Evolutionary conservation across 2,888 invertebrate genomes (phyloP).

Genomic region (Eristalinus aeneus): DNA sequence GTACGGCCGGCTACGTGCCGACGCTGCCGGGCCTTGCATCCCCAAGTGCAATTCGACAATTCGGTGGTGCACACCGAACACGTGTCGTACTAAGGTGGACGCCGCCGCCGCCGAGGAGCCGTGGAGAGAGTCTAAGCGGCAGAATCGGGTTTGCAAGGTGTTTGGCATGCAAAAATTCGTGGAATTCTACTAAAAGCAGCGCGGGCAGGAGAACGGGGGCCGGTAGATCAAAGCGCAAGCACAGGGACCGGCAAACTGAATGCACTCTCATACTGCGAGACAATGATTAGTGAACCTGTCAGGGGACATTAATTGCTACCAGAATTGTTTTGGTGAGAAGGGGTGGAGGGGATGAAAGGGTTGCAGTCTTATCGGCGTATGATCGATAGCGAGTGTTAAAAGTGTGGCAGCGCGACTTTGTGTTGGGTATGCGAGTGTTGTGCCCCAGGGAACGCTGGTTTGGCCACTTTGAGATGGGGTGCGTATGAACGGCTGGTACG

Average conservation of each 20-base stretch:
- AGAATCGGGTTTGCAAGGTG: constrained; percentile 46
- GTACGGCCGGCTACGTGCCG: constrained; percentile 4
- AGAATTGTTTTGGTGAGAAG: constrained; percentile 8
- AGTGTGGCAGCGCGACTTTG: constrained; percentile 33
- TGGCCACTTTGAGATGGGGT: not conserved
- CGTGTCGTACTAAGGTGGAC: constrained; percentile 47
- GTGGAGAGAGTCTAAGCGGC: not conserved
- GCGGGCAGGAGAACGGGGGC: not conserved
- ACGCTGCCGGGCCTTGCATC: constrained; percentile 3
- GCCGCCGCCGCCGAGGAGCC: not conserved
- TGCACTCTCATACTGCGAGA: constrained; percentile 7
- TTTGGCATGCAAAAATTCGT: constrained; percentile 47
- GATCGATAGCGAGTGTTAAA: constrained; percentile 46
- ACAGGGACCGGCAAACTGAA: not conserved
- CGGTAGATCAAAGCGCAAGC: constrained; percentile 29
- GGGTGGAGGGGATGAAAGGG: not conserved
- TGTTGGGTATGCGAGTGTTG: not conserved
- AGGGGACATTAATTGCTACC: constrained; percentile 57
- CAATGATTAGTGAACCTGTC: constrained; percentile 65
- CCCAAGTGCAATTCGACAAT: constrained; percentile 21
- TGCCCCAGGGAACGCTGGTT: not conserved
- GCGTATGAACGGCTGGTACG: not conserved
- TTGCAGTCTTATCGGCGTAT: constrained; percentile 30
- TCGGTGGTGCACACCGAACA: constrained; percentile 43
- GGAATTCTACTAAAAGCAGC: constrained; percentile 35